Conservation (phyloP, 2,113 vertebrate species). For the Gambusia affinis region DNA sequence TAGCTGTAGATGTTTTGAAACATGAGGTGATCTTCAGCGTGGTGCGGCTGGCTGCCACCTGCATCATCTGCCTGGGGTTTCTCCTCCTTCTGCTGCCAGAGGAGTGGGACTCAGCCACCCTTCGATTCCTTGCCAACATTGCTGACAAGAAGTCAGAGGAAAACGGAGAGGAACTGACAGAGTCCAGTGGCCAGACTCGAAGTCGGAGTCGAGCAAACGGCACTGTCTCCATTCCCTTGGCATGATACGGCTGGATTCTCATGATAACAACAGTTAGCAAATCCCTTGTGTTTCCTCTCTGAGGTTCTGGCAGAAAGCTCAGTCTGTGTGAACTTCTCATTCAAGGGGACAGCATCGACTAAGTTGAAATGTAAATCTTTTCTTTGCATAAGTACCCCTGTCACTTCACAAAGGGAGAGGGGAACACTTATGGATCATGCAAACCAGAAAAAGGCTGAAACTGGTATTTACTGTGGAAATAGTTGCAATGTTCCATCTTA, state of each 20-base stretch:
- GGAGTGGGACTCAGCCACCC: slow-evolving; percentile 96
- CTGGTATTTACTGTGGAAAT: slow-evolving; percentile 62
- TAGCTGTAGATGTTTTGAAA: slow-evolving; percentile 95
- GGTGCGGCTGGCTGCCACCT: slow-evolving; percentile 92
- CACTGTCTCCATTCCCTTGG: slow-evolving; percentile 91
- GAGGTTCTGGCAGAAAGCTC: slow-evolving; percentile 20
- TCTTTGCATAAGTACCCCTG: slow-evolving; percentile 32
- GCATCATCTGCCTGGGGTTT: slow-evolving; percentile 95
- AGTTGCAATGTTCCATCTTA: slow-evolving; percentile 41
- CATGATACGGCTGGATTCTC: slow-evolving; percentile 73
- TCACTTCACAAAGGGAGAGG: slow-evolving; percentile 27
- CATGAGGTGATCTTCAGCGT: slow-evolving; percentile 97
- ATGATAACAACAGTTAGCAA: background rate
- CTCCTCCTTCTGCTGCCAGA: slow-evolving; percentile 94
- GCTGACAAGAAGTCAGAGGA: slow-evolving; percentile 96
- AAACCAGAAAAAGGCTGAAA: slow-evolving; percentile 42
- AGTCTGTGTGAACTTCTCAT: slow-evolving; percentile 16
- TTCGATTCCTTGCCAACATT: slow-evolving; percentile 91
- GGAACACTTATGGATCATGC: slow-evolving; percentile 37
- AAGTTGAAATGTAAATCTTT: slow-evolving; percentile 31
- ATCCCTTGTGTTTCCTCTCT: slow-evolving; percentile 20
- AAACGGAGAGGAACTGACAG: slow-evolving; percentile 87
- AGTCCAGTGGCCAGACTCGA: slow-evolving; percentile 86
- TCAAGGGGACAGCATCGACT: slow-evolving; percentile 29
- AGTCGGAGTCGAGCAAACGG: slow-evolving; percentile 93